These are phyloP conservation scores for Beaufortia kweichowensis DNA, from an alignment of 2,113 vertebrate genomes.

Conservation along the genomic window DNA sequence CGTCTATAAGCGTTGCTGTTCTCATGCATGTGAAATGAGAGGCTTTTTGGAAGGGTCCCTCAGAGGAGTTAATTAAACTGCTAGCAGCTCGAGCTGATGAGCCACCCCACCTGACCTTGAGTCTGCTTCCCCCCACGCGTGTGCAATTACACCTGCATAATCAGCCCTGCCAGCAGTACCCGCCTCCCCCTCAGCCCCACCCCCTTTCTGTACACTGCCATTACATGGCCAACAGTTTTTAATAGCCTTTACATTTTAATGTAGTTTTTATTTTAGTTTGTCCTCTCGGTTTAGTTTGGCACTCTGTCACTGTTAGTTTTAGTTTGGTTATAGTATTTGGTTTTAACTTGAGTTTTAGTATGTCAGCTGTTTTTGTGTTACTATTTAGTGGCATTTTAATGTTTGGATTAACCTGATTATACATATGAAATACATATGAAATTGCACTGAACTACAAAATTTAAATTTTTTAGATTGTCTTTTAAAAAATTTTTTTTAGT, in stretches of 20 bases:
- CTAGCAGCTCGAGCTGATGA: constrained; percentile 77
- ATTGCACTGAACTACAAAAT: too few species aligned
- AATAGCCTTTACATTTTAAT: background rate
- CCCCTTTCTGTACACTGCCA: constrained; percentile 1
- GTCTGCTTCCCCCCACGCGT: constrained; percentile 61
- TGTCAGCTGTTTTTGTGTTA: too few species aligned
- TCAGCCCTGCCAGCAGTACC: constrained; percentile 57
- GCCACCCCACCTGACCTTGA: constrained; percentile 78
- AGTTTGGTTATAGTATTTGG: too few species aligned
- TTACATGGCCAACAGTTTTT: constrained; percentile 12
- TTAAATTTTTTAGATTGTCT: too few species aligned
- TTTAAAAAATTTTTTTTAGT: too few species aligned
- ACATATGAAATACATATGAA: too few species aligned
- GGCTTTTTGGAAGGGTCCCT: constrained; percentile 72
- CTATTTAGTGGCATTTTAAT: too few species aligned
- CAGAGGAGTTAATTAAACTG: constrained; percentile 83
- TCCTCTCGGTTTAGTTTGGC: too few species aligned
- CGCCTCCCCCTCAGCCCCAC: constrained; percentile 3
- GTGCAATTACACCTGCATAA: constrained; percentile 79
- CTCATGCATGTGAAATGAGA: constrained; percentile 76
- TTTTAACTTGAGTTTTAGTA: too few species aligned
- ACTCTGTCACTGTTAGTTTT: too few species aligned
- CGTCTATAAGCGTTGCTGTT: constrained; percentile 62
- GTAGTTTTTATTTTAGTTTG: too few species aligned
- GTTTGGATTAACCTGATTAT: too few species aligned